A percentile compares a stretch with the other conserved stretches of the same genome.
These are phyloP conservation scores for Anthoscopus minutus DNA, from an alignment of 2,113 vertebrate species.

Conservation along the genomic window DNA sequence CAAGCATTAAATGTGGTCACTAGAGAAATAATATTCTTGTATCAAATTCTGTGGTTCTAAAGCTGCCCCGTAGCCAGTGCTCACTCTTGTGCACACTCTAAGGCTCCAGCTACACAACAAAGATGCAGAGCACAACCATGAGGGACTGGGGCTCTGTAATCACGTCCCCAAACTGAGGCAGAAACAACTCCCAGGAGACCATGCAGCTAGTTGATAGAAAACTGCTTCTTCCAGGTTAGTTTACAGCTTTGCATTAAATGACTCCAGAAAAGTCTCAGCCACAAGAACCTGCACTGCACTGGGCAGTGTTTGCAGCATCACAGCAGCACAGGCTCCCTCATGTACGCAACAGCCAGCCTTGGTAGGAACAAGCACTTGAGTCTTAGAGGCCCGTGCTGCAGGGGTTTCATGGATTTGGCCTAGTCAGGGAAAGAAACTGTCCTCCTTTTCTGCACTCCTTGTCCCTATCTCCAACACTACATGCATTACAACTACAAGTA, in stretches of 20 bases:
- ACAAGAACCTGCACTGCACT: not conserved
- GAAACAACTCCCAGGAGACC: not conserved
- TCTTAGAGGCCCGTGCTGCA: accelerated
- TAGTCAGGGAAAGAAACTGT: not conserved
- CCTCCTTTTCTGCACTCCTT: not conserved
- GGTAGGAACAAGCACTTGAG: not conserved
- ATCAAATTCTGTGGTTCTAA: not conserved
- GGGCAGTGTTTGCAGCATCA: not conserved
- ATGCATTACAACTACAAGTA: not conserved
- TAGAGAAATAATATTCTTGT: not conserved
- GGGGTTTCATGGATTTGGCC: not conserved
- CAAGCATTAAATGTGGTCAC: not conserved
- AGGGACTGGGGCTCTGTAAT: not conserved
- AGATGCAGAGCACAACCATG: not conserved
- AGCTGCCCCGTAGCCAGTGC: not conserved
- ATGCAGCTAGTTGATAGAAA: not conserved
- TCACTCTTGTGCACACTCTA: not conserved
- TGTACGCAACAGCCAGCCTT: not conserved
- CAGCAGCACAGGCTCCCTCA: not conserved
- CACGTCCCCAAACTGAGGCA: not conserved
- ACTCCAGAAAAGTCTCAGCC: not conserved
- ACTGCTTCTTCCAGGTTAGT: not conserved
- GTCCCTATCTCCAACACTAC: not conserved
- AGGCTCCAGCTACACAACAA: not conserved
- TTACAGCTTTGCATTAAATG: not conserved